These are phyloP conservation scores for Rhea americana DNA, from an alignment of 2,113 vertebrate species.

Conservation along the genomic window DNA sequence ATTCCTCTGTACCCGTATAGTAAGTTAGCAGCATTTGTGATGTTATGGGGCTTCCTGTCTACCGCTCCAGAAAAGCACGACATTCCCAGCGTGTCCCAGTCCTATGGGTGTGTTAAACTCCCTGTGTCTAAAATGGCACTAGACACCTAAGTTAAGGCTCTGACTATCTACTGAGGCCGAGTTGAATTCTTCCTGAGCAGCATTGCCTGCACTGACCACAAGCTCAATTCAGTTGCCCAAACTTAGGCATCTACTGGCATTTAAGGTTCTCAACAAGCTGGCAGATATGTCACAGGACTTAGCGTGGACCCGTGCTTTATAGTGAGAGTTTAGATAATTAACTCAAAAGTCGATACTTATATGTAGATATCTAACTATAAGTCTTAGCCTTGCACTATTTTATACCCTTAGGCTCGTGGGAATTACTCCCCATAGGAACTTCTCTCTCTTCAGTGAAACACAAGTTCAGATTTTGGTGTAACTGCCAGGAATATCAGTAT, in stretches of 20 bases:
- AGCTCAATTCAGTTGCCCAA: background rate
- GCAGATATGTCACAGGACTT: background rate
- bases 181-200: background rate
- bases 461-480: background rate
- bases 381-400: background rate
- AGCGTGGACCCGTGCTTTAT: background rate
- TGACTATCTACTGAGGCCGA: background rate
- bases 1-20: background rate
- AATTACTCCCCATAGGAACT: background rate
- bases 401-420: background rate
- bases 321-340: background rate
- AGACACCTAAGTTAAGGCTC: accelerated
- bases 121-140: background rate
- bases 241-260: background rate
- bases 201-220: background rate
- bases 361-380: background rate
- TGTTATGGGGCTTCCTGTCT: background rate
- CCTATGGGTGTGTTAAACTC: background rate
- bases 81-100: background rate
- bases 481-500: background rate
- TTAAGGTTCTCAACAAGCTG: background rate
- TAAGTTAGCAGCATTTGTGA: background rate
- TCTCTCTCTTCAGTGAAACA: background rate
- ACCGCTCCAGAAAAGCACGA: background rate
- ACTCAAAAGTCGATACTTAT: background rate